Evolutionary conservation across 2,888 invertebrate species (phyloP).

Genomic region (Scaptomyza cyrtandrae): DNA sequence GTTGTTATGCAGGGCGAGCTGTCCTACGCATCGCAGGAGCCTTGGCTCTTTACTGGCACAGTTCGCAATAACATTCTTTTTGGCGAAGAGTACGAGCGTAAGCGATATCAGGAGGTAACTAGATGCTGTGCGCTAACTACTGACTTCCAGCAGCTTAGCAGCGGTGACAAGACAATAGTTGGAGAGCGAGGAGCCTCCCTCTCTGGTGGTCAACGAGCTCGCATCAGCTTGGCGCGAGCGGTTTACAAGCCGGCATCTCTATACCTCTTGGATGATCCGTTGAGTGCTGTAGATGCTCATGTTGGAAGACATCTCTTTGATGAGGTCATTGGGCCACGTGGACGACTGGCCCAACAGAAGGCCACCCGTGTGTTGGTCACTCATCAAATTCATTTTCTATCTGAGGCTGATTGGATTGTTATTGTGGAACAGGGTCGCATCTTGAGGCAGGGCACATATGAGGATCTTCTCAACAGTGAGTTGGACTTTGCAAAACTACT

Average conservation of each 20-base stretch:
- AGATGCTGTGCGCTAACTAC: slow-evolving; percentile 82
- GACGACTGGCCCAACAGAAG: slow-evolving; percentile 86
- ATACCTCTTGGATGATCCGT: slow-evolving; percentile 92
- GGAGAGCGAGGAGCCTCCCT: slow-evolving; percentile 90
- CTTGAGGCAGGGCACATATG: slow-evolving; percentile 85
- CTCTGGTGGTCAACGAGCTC: slow-evolving; percentile 91
- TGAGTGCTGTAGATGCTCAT: slow-evolving; percentile 91
- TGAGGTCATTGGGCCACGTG: slow-evolving; percentile 87
- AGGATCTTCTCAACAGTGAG: slow-evolving; percentile 85
- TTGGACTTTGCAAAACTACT: slow-evolving; percentile 86
- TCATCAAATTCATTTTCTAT: slow-evolving; percentile 91
- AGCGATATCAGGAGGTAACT: slow-evolving; percentile 87
- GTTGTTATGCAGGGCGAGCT: slow-evolving; percentile 86
- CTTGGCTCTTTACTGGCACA: slow-evolving; percentile 88
- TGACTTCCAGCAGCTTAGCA: slow-evolving; percentile 87
- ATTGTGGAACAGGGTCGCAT: slow-evolving; percentile 86
- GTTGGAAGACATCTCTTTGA: slow-evolving; percentile 91
- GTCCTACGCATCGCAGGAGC: slow-evolving; percentile 88
- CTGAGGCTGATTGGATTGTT: slow-evolving; percentile 87
- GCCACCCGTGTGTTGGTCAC: slow-evolving; percentile 90
- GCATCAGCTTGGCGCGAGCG: slow-evolving; percentile 90
- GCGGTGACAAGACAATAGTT: slow-evolving; percentile 89
- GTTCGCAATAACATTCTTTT: slow-evolving; percentile 91
- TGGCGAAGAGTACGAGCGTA: slow-evolving; percentile 87
- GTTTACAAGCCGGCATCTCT: slow-evolving; percentile 90